Evolutionary conservation across 2,797 vertebrate species (phyloP).

Genomic region (Hoplostethus atlanticus): DNA sequence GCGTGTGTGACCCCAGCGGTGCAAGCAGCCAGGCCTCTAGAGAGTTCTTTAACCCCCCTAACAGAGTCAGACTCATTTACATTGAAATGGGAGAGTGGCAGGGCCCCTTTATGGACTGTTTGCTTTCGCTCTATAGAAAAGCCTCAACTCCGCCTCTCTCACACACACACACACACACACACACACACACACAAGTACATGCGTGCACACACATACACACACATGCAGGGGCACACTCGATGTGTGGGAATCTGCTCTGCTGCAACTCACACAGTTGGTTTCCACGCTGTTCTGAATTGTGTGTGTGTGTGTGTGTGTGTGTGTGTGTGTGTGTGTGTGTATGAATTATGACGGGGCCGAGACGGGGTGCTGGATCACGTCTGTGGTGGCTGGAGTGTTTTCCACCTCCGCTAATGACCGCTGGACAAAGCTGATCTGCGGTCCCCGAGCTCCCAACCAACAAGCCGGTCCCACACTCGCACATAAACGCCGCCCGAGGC

Average conservation of each 20-base stretch:
- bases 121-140: constrained; percentile 82
- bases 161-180: constrained; percentile 54
- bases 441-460: constrained; percentile 60
- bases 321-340: constrained; percentile 22
- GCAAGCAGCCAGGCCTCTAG: constrained; percentile 78
- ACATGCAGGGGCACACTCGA: constrained; percentile 34
- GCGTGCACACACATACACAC: constrained; percentile 29
- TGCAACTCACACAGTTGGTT: constrained; percentile 74
- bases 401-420: constrained; percentile 62
- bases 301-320: constrained; percentile 11
- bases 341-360: constrained; percentile 66
- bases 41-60: constrained; percentile 84
- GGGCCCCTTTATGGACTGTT: constrained; percentile 85
- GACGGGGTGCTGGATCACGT: constrained; percentile 57
- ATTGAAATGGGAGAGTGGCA: constrained; percentile 87
- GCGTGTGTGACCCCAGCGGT: constrained; percentile 77
- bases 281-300: constrained; percentile 42
- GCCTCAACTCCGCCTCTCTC: constrained; percentile 70
- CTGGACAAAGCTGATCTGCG: constrained; percentile 38
- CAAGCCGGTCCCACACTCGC: constrained; percentile 39
- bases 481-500: constrained; percentile 47
- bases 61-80: constrained; percentile 89
- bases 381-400: constrained; percentile 72
- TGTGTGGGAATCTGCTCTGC: constrained; percentile 75
- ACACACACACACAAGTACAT: constrained; percentile 18